phyloP scores from a whole-genome alignment of 2,113 vertebrate species.

The Oxyruncus cristatus region DNA sequence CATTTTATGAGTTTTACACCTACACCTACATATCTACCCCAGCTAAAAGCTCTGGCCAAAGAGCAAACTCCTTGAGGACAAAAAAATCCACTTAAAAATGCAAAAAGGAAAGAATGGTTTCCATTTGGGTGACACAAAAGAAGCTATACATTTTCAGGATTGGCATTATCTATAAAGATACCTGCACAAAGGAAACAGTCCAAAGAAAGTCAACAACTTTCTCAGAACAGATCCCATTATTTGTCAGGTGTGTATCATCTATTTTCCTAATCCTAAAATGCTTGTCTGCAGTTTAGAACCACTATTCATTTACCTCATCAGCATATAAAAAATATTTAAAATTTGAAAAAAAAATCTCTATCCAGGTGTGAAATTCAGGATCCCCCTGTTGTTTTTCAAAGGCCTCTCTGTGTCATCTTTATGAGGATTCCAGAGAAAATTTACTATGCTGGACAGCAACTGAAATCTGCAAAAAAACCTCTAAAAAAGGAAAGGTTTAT shows the following conservation, averaged over 20 bases:
- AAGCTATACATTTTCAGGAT: accelerated
- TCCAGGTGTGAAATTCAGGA: background rate
- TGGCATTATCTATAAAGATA: background rate
- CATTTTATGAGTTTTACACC: background rate
- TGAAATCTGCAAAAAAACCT: background rate
- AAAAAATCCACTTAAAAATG: background rate
- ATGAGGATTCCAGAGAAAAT: background rate
- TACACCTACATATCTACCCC: background rate
- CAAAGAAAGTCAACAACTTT: background rate
- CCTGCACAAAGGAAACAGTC: background rate
- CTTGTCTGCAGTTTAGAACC: background rate
- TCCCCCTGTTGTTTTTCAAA: background rate
- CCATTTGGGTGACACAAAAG: background rate
- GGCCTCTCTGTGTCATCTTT: background rate
- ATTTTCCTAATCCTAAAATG: background rate
- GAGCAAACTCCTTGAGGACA: background rate
- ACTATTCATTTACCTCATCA: background rate
- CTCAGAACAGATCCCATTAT: background rate
- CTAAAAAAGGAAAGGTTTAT: background rate
- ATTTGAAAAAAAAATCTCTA: background rate
- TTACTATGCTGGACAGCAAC: background rate
- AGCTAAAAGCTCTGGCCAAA: background rate
- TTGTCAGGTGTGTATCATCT: background rate
- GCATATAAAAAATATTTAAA: background rate
- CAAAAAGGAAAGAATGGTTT: background rate